Conservation (phyloP, 2,888 invertebrate genomes). For the Erpobdella octoculata region DNA sequence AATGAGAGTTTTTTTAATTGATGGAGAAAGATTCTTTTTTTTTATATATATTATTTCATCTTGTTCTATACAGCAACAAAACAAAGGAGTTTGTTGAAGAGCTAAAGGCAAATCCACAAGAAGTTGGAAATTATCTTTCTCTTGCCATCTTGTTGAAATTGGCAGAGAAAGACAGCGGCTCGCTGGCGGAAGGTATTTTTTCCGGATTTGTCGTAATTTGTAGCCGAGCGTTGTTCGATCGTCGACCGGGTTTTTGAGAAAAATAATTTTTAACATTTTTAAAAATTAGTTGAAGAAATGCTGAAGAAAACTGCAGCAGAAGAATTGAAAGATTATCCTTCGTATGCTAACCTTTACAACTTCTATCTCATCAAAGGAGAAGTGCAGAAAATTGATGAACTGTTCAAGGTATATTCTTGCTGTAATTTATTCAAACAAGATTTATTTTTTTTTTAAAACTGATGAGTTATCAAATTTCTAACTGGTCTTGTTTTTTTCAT, state of each 20-base stretch:
- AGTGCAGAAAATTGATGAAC: not conserved
- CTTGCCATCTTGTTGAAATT: not conserved
- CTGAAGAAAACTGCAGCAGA: not conserved
- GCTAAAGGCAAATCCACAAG: constrained; percentile 5
- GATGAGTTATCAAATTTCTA: no score
- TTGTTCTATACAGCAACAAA: not conserved
- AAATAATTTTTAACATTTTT: not conserved
- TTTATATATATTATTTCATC: not conserved
- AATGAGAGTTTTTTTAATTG: no score
- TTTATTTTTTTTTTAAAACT: no score
- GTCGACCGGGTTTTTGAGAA: not conserved
- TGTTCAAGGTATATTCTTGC: constrained; percentile 6
- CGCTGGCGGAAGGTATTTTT: not conserved
- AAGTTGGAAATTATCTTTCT: constrained; percentile 2
- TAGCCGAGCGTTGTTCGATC: not conserved
- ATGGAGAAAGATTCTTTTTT: not conserved
- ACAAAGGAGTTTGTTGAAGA: constrained; percentile 7
- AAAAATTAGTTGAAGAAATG: not conserved
- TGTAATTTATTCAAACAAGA: no score
- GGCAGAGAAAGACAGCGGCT: constrained; percentile 21
- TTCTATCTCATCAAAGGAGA: constrained; percentile 2
- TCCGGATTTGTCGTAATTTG: not conserved
- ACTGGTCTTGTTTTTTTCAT: no score
- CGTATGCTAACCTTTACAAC: constrained; percentile 1
- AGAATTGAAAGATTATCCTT: not conserved